Conservation (phyloP, 92 coral and sea anemone genomes). For the Muricea muricata region DNA sequence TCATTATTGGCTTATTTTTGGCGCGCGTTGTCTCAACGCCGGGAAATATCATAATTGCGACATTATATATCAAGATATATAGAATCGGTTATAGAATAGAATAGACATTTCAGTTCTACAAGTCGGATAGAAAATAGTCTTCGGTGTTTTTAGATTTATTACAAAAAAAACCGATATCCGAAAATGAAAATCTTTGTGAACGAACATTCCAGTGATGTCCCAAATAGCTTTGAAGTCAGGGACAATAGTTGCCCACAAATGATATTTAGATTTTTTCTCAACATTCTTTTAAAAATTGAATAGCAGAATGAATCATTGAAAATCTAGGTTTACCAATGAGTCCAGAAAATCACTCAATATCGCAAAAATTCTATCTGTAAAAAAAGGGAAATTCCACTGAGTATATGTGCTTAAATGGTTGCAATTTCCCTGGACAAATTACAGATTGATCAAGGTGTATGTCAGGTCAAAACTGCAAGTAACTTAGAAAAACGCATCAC, state of each 20-base stretch:
- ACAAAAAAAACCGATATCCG: neutral
- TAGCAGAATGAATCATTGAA: neutral
- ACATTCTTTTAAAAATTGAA: neutral
- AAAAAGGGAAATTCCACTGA: no score
- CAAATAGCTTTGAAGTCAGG: neutral
- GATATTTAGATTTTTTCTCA: no score
- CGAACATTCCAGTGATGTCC: neutral
- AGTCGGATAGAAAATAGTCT: neutral
- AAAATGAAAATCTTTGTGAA: neutral
- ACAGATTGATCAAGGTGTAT: no score
- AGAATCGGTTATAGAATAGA: neutral
- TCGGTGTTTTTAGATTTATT: no score
- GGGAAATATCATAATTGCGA: neutral
- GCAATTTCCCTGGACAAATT: no score
- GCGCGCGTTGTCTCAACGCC: neutral
- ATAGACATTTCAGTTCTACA: neutral
- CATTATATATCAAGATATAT: no score
- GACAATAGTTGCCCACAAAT: no score
- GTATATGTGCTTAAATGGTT: no score
- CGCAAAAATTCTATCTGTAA: no score
- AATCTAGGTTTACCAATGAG: neutral
- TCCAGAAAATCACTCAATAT: neutral
- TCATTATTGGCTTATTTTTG: neutral
- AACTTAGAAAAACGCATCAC: no score
- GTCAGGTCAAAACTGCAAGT: no score